A percentile compares a stretch with the other conserved stretches of the same genome.
Conservation (phyloP, 2,113 vertebrate species). For the Rhinoptilus africanus region DNA sequence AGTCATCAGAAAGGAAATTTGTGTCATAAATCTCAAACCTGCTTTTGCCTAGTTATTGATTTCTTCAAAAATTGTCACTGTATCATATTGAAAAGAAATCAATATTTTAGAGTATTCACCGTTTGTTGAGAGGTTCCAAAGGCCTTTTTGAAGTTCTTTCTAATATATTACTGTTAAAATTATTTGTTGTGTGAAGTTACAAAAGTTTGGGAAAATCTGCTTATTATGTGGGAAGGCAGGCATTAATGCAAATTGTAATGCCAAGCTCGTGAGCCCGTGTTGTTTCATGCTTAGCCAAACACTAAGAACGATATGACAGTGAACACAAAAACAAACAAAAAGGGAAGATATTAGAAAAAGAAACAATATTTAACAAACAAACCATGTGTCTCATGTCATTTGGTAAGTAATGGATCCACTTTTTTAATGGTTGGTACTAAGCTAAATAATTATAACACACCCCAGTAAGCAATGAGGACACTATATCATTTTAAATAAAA, state of each 20-base stretch:
- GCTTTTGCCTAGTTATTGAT: background rate
- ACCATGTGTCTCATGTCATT: background rate
- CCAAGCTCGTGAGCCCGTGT: background rate
- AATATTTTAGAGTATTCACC: background rate
- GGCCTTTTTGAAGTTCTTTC: background rate
- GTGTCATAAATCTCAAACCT: background rate
- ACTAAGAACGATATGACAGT: background rate
- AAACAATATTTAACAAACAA: background rate
- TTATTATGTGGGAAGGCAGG: background rate
- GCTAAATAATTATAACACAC: background rate
- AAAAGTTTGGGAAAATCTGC: background rate
- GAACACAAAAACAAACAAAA: background rate
- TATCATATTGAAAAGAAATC: background rate
- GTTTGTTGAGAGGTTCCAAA: background rate
- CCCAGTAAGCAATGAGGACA: background rate
- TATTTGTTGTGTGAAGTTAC: background rate
- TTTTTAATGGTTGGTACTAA: background rate
- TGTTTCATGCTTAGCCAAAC: background rate
- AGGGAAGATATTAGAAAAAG: background rate
- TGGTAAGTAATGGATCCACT: background rate
- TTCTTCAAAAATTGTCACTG: background rate
- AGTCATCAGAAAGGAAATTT: background rate
- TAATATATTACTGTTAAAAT: background rate
- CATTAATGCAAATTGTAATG: background rate
- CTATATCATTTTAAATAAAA: background rate